Conservation (phyloP, 2,113 vertebrate genomes). For the Actinemys pallida region DNA sequence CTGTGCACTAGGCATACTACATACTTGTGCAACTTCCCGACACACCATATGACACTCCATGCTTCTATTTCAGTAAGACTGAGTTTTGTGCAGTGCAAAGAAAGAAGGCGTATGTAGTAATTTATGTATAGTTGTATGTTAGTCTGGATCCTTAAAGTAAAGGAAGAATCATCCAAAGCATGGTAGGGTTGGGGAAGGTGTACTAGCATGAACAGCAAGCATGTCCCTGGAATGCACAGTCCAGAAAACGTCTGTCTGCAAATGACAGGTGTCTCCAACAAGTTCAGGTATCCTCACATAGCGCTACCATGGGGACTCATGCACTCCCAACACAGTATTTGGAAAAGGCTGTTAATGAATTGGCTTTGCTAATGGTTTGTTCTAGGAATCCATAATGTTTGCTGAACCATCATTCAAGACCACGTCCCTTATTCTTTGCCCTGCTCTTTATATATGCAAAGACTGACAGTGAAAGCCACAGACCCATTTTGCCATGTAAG, state of each 20-base stretch:
- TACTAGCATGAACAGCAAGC: accelerated
- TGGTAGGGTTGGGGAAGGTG: accelerated
- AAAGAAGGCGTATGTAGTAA: background rate
- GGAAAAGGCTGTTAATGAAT: slow-evolving; percentile 23
- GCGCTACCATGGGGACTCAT: background rate
- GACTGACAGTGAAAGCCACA: background rate
- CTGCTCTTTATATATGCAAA: slow-evolving; percentile 21
- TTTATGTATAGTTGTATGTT: slow-evolving; percentile 1
- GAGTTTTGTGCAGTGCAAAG: background rate
- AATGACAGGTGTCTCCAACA: background rate
- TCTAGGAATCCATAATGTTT: slow-evolving; percentile 25
- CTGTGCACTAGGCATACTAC: background rate
- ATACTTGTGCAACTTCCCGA: background rate
- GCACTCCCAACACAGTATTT: background rate
- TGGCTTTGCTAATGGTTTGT: background rate
- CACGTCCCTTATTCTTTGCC: slow-evolving; percentile 25
- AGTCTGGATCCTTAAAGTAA: slow-evolving; percentile 10
- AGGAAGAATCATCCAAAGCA: slow-evolving; percentile 13
- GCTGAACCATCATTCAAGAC: slow-evolving; percentile 21
- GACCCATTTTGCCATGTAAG: background rate
- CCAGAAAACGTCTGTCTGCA: background rate
- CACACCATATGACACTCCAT: background rate
- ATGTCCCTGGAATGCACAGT: background rate
- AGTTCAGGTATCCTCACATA: background rate
- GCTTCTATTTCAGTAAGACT: background rate